Conservation (phyloP, 2,888 invertebrate species). For the Drosophila macrothrix region DNA sequence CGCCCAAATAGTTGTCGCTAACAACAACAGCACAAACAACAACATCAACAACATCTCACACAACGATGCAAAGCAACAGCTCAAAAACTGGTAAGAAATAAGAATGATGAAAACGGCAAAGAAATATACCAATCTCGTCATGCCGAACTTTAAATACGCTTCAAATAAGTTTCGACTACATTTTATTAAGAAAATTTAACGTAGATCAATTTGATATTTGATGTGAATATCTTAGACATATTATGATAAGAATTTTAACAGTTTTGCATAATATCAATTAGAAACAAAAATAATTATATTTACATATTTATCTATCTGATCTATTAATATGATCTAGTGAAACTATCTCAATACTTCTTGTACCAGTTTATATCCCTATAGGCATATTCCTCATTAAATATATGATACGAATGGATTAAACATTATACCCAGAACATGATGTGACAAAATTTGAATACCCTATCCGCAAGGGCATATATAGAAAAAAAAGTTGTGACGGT, state of each 20-base stretch:
- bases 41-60: constrained; percentile 15
- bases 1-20: constrained; percentile 63
- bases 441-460: constrained; percentile 30
- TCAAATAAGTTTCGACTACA: neutral
- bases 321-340: neutral
- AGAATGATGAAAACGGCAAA: constrained; percentile 8
- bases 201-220: neutral
- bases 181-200: neutral
- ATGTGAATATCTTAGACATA: constrained; percentile 3
- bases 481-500: constrained; percentile 1
- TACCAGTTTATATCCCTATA: neutral
- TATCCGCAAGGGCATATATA: neutral
- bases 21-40: constrained; percentile 32
- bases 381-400: neutral
- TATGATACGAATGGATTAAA: neutral
- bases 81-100: constrained; percentile 19
- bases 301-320: neutral
- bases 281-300: neutral
- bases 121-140: neutral
- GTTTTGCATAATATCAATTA: neutral
- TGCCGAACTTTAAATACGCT: constrained; percentile 37
- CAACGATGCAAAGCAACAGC: constrained; percentile 26
- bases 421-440: constrained; percentile 12
- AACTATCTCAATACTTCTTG: neutral
- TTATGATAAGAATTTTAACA: neutral